A percentile compares a stretch with the other conserved stretches of the same genome.
Conservation (phyloP, 2,113 vertebrate species). For the Semnornis frantzii region DNA sequence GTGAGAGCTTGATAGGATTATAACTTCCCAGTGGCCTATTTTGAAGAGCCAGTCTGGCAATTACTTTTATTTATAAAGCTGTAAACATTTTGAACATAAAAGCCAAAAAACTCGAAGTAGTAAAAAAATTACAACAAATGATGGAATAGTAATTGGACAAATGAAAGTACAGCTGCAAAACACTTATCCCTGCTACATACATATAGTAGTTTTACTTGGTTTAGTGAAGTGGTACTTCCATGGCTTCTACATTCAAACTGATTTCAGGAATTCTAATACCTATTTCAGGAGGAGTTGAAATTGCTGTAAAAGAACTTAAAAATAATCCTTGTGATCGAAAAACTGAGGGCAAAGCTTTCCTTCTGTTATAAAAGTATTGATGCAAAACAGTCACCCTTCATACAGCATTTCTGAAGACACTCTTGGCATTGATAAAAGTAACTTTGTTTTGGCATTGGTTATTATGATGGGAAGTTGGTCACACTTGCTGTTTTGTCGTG, state of each 20-base stretch:
- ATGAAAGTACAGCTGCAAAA: slow-evolving; percentile 37
- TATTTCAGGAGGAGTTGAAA: neutral
- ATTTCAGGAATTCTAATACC: neutral
- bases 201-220: slow-evolving; percentile 39
- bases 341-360: neutral
- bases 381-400: neutral
- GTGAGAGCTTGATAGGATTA: neutral
- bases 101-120: slow-evolving; percentile 55
- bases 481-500: neutral
- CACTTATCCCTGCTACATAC: slow-evolving; percentile 60
- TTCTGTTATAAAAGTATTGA: slow-evolving; percentile 7
- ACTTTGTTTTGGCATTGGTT: neutral
- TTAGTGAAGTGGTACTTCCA: slow-evolving; percentile 48
- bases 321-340: neutral
- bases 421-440: neutral
- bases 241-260: slow-evolving; percentile 53
- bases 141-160: slow-evolving; percentile 20
- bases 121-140: slow-evolving; percentile 50
- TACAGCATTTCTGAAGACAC: neutral
- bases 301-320: neutral
- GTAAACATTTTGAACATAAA: slow-evolving; percentile 74
- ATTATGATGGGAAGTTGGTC: neutral
- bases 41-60: slow-evolving; percentile 62
- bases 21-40: slow-evolving; percentile 53
- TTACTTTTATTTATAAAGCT: slow-evolving; percentile 77